Evolutionary conservation across 2,113 vertebrate genomes (phyloP).

Genomic region (Spizaetus ornatus): DNA sequence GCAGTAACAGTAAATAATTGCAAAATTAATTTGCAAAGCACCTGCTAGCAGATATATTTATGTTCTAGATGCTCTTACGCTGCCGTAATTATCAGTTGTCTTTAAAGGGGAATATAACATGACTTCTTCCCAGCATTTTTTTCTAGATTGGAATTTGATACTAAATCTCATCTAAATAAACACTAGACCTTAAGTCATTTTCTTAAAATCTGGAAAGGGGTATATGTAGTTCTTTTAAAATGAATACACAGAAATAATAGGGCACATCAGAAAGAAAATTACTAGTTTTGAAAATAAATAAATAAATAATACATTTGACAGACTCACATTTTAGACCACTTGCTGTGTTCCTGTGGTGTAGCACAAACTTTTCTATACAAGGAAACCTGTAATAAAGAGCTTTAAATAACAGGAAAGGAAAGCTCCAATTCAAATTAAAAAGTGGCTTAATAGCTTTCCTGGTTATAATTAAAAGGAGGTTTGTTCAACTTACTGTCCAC

Average conservation of each 20-base stretch:
- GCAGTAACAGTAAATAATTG: not conserved
- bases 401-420: not conserved
- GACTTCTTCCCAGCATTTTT: not conserved
- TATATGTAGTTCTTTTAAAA: not conserved
- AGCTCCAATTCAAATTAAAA: not conserved
- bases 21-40: not conserved
- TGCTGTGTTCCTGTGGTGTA: not conserved
- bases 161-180: not conserved
- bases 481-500: not conserved
- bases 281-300: not conserved
- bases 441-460: not conserved
- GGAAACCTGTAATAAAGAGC: not conserved
- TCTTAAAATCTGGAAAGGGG: not conserved
- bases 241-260: not conserved
- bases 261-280: not conserved
- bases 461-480: conserved; percentile 14
- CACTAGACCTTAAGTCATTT: not conserved
- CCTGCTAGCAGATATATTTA: not conserved
- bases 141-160: not conserved
- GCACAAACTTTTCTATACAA: not conserved
- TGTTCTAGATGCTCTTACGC: not conserved
- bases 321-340: not conserved
- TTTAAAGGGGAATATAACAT: not conserved
- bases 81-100: not conserved
- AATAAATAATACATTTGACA: not conserved